These are phyloP conservation scores for Bambusicola thoracicus DNA, from an alignment of 2,113 vertebrate genomes.

Conservation along the genomic window DNA sequence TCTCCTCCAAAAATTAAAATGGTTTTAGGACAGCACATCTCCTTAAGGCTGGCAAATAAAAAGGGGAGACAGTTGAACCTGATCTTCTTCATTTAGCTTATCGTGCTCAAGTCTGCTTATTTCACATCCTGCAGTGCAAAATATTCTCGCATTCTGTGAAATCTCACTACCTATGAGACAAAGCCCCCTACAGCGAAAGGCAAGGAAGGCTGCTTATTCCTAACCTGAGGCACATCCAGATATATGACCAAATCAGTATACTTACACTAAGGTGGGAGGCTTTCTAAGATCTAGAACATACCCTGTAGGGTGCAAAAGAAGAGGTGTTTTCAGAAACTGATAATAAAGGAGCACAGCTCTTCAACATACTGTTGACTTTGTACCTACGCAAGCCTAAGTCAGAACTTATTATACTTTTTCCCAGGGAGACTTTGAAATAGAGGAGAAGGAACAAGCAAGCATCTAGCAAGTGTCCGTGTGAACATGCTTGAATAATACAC, in stretches of 20 bases:
- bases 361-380: not conserved
- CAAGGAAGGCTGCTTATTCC: not conserved
- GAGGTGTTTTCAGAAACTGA: not conserved
- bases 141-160: not conserved
- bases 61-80: not conserved
- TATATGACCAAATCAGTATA: accelerated
- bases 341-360: not conserved
- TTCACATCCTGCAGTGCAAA: not conserved
- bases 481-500: accelerated
- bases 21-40: not conserved
- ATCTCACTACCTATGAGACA: not conserved
- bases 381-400: not conserved
- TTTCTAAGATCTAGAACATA: not conserved
- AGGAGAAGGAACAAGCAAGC: not conserved
- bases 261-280: not conserved
- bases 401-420: not conserved
- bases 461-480: not conserved
- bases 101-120: not conserved
- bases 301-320: accelerated
- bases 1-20: not conserved
- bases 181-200: not conserved
- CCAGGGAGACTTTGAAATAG: not conserved
- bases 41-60: not conserved
- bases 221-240: not conserved
- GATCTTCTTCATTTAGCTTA: not conserved